These are phyloP conservation scores for Muntiacus reevesi DNA, from an alignment of 2,113 vertebrate species.

Conservation along the genomic window DNA sequence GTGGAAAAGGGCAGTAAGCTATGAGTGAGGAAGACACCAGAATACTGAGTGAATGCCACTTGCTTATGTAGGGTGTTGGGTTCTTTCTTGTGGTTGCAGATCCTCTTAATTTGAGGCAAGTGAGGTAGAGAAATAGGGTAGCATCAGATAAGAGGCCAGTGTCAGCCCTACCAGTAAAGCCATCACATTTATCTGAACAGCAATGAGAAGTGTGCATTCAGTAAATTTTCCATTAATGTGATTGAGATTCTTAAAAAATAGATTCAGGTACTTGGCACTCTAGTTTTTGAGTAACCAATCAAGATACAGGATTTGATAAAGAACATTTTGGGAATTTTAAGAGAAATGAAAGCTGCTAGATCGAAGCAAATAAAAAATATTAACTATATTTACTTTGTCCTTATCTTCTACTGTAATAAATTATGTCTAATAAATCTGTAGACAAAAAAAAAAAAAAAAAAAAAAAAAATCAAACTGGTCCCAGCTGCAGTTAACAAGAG, in stretches of 20 bases:
- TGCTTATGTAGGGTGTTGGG: neutral
- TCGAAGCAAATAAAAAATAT: neutral
- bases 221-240: neutral
- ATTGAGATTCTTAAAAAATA: neutral
- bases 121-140: neutral
- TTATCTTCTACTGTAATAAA: neutral
- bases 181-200: neutral
- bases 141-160: neutral
- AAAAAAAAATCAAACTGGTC: too few relatives aligned
- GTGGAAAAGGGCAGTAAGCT: neutral
- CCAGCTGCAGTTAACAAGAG: conserved; percentile 30
- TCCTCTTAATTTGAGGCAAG: neutral
- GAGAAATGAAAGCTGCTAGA: neutral
- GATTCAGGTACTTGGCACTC: neutral
- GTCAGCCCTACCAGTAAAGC: neutral
- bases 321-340: neutral
- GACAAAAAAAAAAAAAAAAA: too few relatives aligned
- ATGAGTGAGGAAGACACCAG: neutral
- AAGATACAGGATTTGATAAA: neutral
- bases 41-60: neutral
- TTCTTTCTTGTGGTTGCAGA: neutral
- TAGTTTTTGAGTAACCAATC: neutral
- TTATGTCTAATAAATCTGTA: conserved; percentile 61
- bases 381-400: conserved; percentile 11
- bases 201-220: neutral